These are phyloP conservation scores for Busseola fusca DNA, from an alignment of 2,888 invertebrate species.

Conservation along the genomic window DNA sequence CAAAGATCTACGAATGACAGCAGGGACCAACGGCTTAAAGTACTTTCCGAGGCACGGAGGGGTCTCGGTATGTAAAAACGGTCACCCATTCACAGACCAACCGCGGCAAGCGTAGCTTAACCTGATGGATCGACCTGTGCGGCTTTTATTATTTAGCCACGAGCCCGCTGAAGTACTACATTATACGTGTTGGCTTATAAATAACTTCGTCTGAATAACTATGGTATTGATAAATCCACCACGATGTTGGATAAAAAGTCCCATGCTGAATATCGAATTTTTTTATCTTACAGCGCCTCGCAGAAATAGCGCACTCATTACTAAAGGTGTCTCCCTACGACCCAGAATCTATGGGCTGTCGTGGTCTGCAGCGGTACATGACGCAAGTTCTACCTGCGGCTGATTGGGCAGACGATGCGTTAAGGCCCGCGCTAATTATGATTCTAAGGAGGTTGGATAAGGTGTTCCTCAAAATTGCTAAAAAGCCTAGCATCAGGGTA, in stretches of 20 bases:
- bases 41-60: no score
- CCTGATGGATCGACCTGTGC: no score
- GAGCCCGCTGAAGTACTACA: no score
- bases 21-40: no score
- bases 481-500: conserved; percentile 97
- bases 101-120: no score
- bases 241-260: not conserved
- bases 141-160: no score
- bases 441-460: conserved; percentile 98
- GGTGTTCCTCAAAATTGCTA: conserved; percentile 98
- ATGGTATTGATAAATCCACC: not conserved
- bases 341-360: conserved; percentile 98
- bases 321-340: conserved; percentile 99
- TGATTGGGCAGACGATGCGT: conserved; percentile 98
- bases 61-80: no score
- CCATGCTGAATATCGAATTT: not conserved
- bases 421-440: conserved; percentile 96
- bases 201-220: no score
- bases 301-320: conserved; percentile 98
- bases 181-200: no score
- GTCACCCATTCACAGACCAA: no score
- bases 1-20: no score
- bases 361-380: conserved; percentile 97
- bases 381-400: conserved; percentile 97
- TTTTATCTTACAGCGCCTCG: conserved; percentile 91